Base-by-base conservation (phyloP, 2,888 invertebrate species). In the Mesoligia furuncula region DNA sequence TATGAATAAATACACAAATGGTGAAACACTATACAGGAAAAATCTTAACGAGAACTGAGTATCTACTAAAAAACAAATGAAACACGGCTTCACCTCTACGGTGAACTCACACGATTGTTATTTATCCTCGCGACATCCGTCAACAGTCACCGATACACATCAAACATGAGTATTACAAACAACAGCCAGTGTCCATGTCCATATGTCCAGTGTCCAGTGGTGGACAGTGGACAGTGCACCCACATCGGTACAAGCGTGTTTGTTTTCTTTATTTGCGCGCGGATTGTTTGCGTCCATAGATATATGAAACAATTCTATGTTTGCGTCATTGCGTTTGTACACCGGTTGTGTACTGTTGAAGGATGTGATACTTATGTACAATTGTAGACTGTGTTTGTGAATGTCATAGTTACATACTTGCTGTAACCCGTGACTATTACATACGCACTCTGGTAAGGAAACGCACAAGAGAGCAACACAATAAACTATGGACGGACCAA, bases 241-340 rank as follows among this genome's bases (percentile, higher is more conserved):
- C 75, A 75, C 75, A 80, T 73, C 31, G 31, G 36, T n/a, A 39
- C 36, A n/a, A 48, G 24, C 39, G 6, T 80, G 42, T 80, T 80
- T 80, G 65, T 59, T 68, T 51, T 75, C 68, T 80, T 69, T 79
- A 79, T 79, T 79, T 80, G 68, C n/a, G 68, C 42, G 42, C 36
- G 75, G 42, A 48, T 75, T 80, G 68, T 80, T 75, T 80, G 51
- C 27, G 24, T 75, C 64, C n/a, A n/a, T n/a, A n/a, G n/a, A n/a
- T n/a, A n/a, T n/a, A n/a, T n/a, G n/a, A n/a, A n/a, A n/a, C n/a
- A n/a, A n/a, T n/a, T n/a, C n/a, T n/a, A n/a, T 80, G 68, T 80
- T 75, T 80, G 51, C 27, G 24, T 75, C 64, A 75, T 48, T 59
- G 75, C 31, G 74, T 79, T 68, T 80, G 59, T 59, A 27, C 75